Evolutionary conservation across 2,113 vertebrate genomes (phyloP).

Genomic region (Tachysurus fulvidraco): DNA sequence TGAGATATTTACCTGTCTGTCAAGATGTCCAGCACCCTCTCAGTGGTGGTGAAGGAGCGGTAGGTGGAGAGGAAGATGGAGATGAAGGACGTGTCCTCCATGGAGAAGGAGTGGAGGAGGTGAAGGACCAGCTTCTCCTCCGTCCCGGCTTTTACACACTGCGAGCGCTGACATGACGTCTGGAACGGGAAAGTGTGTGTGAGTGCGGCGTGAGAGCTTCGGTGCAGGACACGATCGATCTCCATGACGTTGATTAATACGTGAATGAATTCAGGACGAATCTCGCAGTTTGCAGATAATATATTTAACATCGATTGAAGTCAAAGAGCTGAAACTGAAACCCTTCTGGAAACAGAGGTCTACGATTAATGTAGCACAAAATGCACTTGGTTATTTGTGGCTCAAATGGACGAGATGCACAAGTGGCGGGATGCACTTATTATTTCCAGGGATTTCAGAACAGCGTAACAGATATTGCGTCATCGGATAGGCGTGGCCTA

Average conservation of each 20-base stretch:
- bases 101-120: slow-evolving; percentile 77
- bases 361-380: background rate
- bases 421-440: no score
- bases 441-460: no score
- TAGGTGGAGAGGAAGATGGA: slow-evolving; percentile 86
- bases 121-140: slow-evolving; percentile 82
- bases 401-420: background rate
- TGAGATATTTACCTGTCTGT: slow-evolving; percentile 73
- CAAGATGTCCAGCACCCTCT: slow-evolving; percentile 78
- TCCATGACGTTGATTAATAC: background rate
- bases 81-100: slow-evolving; percentile 79
- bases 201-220: background rate
- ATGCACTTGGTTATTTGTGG: background rate
- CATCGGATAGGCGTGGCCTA: no score
- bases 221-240: background rate
- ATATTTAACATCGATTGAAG: background rate
- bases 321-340: background rate
- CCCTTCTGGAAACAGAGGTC: background rate
- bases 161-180: slow-evolving; percentile 61
- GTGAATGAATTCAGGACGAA: background rate
- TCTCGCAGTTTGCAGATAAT: background rate
- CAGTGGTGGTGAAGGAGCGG: slow-evolving; percentile 78
- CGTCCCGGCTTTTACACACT: slow-evolving; percentile 81
- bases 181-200: slow-evolving; percentile 44
- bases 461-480: no score